Evolutionary conservation across 2,797 vertebrate genomes (phyloP).

Genomic region (Chelon auratus): DNA sequence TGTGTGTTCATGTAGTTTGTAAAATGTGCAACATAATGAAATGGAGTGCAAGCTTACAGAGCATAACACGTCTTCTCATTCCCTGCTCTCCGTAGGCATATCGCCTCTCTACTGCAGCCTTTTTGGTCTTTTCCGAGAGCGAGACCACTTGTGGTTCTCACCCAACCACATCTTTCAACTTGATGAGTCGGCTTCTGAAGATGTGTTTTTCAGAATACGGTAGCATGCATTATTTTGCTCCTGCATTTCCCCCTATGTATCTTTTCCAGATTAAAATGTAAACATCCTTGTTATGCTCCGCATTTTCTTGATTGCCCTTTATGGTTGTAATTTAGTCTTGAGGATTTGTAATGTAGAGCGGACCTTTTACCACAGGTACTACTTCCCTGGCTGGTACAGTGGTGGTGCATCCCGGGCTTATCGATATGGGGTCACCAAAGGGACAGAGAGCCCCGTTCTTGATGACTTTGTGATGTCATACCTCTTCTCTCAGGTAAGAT

Average conservation of each 20-base stretch:
- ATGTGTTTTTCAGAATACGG: conserved; percentile 90
- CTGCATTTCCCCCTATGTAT: background rate
- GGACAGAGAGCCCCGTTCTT: conserved; percentile 90
- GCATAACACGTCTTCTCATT: background rate
- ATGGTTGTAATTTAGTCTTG: no score
- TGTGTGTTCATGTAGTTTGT: conserved; percentile 7
- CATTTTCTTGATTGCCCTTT: background rate
- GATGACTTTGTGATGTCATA: conserved; percentile 94
- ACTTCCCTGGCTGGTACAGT: conserved; percentile 95
- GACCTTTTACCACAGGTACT: conserved; percentile 84
- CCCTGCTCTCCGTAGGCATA: conserved; percentile 83
- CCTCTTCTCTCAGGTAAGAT: conserved; percentile 91
- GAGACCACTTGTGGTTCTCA: conserved; percentile 91
- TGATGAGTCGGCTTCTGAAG: conserved; percentile 85
- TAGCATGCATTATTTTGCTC: conserved; percentile 30
- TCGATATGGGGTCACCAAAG: conserved; percentile 89
- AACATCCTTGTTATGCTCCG: background rate
- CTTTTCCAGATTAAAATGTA: background rate
- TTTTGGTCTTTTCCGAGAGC: conserved; percentile 91
- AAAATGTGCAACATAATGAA: background rate
- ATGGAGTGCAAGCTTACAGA: background rate
- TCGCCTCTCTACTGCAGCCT: conserved; percentile 91
- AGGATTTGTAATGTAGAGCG: no score
- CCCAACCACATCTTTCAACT: conserved; percentile 93
- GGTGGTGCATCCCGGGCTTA: conserved; percentile 87